Evolutionary conservation across 2,888 invertebrate species (phyloP), one percentile per base, ranked within the genome.

Genomic region (Parnassius orleans): DNA sequence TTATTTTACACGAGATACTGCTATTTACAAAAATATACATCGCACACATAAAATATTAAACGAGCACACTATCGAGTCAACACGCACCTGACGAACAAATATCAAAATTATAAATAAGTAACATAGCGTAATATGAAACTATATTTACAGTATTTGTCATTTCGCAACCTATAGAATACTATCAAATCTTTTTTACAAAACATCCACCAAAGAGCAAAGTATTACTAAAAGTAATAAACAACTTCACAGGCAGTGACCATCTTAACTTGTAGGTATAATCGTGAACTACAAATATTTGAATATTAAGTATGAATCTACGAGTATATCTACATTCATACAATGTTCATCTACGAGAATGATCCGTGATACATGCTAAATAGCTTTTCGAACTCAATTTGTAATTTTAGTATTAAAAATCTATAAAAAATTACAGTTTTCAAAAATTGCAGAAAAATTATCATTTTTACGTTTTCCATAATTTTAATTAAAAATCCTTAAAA

Each of bases 101-200:
- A 68, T 64, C 73, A 72, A 76, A 81, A 81, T 78, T 79, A 83
- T 83, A 84, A 82, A 81, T 84, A 84, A 74, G 74, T 72, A 74
- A 75, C 71, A 79, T 68, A 67, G 62, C 59, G 63, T 59, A 63
- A 67, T 66, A 60, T 59, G 75, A 81, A 81, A 75, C 80, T 85
- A 87, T 88, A 89, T 89, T 81, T 89, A 89, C 88, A 87, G 66
- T 77, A 80, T 78, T 75, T 76, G 82, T 83, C 84, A 85, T 79
- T 73, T 74, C 50, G 65, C 51, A 65, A 71, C 68, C 68, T 71
- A 79, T 75, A 79, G 57, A 60, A 63, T 14, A 19, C 14, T 46
- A 19, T 54, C 41, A 59, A 72, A 70, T 70, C 72, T 71, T 77
- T 78, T 76, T 69, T 73, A 74, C 72, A 80, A 81, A 78, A 78